Evolutionary conservation across 2,888 invertebrate genomes (phyloP).

Genomic region (Ferrisia virgata): DNA sequence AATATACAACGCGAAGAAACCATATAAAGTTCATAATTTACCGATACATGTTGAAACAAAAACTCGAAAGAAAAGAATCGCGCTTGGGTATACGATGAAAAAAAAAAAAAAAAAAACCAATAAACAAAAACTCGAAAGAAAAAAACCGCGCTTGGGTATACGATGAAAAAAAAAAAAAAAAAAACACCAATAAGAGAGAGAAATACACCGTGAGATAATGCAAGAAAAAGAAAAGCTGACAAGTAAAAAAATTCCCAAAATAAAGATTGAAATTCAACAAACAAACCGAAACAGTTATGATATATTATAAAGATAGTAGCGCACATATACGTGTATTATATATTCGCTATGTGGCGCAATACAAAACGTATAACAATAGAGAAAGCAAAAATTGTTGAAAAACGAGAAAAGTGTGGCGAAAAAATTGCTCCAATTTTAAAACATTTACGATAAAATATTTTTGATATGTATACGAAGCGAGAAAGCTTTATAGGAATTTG

Average conservation of each 20-base stretch:
- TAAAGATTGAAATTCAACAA: constrained; percentile 17
- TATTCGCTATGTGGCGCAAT: neutral
- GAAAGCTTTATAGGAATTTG: neutral
- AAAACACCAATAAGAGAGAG: neutral
- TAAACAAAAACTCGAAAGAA: no score
- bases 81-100: neutral
- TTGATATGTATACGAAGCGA: constrained; percentile 1
- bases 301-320: neutral
- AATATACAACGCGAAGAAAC: neutral
- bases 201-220: neutral
- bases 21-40: constrained; percentile 14
- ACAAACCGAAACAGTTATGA: neutral
- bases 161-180: neutral
- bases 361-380: neutral
- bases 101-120: neutral
- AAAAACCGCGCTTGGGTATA: neutral
- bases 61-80: neutral
- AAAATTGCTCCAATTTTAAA: constrained; percentile 14
- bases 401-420: neutral
- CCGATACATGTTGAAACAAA: neutral
- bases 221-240: neutral
- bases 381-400: neutral
- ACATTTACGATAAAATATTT: constrained; percentile 8
- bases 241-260: constrained; percentile 9
- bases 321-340: neutral